A percentile compares a stretch with the other conserved stretches of the same genome.
Evolutionary conservation across 2,888 invertebrate genomes (phyloP).

Genomic region (Neoitamus cyanurus): DNA sequence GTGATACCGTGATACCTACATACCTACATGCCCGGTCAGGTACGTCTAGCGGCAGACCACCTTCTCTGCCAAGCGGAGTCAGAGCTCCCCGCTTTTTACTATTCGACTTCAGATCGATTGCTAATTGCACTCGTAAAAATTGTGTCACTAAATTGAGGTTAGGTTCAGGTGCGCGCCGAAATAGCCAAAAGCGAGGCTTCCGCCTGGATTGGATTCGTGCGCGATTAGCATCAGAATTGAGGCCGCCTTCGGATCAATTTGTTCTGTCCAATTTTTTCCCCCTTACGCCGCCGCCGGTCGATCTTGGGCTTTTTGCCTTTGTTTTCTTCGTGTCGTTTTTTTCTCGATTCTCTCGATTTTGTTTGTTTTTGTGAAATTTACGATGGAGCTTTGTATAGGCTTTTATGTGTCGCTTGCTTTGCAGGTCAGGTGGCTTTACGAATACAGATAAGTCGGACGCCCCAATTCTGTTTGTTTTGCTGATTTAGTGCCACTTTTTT

Average conservation of each 20-base stretch:
- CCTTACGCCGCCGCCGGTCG: not conserved
- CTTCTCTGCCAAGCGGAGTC: not conserved
- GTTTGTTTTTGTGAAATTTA: conserved; percentile 9
- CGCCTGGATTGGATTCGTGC: conserved; percentile 2
- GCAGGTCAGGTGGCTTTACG: not conserved
- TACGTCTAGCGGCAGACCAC: not conserved
- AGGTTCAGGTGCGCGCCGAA: conserved; percentile 5
- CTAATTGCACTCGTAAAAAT: conserved; percentile 32
- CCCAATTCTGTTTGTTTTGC: conserved; percentile 25
- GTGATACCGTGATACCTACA: not conserved
- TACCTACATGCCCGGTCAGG: not conserved
- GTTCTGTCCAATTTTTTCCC: not conserved
- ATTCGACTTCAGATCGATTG: not conserved
- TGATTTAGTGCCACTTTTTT: not conserved
- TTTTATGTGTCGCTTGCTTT: not conserved
- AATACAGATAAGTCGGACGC: not conserved
- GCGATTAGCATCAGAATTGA: conserved; percentile 33
- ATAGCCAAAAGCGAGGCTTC: conserved; percentile 1
- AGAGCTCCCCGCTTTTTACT: not conserved
- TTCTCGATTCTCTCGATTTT: not conserved
- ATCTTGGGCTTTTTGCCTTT: not conserved
- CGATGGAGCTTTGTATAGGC: not conserved
- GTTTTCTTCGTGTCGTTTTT: not conserved
- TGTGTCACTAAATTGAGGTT: conserved; percentile 42
- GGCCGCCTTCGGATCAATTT: conserved; percentile 16